Evolutionary conservation across 2,113 vertebrate genomes (phyloP).

Genomic region (Mionectes macconnelli): DNA sequence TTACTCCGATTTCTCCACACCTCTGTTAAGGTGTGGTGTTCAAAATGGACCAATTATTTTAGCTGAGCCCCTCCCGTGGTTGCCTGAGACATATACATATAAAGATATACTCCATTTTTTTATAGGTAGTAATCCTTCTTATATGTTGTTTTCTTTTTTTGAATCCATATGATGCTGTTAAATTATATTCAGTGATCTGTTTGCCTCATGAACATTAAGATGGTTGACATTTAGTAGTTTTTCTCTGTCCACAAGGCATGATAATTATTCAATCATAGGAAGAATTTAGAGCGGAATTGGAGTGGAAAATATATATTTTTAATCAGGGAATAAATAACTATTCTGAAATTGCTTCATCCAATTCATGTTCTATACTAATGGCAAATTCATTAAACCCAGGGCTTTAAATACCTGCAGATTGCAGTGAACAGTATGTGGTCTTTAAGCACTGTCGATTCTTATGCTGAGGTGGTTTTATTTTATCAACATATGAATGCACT

Average conservation of each 20-base stretch:
- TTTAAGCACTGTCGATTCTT: not conserved
- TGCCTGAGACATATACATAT: not conserved
- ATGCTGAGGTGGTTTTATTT: not conserved
- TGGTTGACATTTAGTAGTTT: slow-evolving; percentile 11
- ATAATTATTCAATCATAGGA: slow-evolving; percentile 31
- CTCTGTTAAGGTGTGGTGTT: not conserved
- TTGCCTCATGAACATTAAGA: not conserved
- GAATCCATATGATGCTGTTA: not conserved
- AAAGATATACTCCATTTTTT: not conserved
- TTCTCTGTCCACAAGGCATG: not conserved
- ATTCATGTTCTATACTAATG: not conserved
- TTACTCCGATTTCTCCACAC: not conserved
- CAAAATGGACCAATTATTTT: not conserved
- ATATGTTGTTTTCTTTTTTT: not conserved
- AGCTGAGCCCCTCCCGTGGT: not conserved
- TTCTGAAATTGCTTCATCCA: not conserved
- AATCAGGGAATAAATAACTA: slow-evolving; percentile 20
- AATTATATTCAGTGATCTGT: not conserved
- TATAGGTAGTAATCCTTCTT: not conserved
- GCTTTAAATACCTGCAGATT: not conserved
- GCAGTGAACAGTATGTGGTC: not conserved
- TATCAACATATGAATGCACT: not conserved
- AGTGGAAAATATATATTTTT: slow-evolving; percentile 34
- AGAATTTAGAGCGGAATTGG: slow-evolving; percentile 3
- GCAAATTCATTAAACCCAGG: not conserved